Base-by-base conservation (phyloP, 2,888 invertebrate species). In the Polylopha cassiicola region DNA sequence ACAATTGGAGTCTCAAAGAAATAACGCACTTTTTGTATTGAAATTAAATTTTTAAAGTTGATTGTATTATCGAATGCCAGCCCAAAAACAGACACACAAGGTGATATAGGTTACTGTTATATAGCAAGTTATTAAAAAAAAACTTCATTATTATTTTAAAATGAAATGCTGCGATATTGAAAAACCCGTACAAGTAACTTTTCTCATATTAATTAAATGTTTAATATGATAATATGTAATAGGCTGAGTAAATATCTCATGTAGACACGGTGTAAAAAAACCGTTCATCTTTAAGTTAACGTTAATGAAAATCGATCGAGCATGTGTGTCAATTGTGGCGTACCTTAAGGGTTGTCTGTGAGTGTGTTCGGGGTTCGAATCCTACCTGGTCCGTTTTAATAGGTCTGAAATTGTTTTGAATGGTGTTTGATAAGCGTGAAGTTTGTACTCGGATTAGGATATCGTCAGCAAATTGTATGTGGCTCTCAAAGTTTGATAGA, bases 331-430 rank as follows among this genome's bases (percentile, higher is more conserved):
- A 36, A 41, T 41, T 41, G 41, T 41, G 41, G 41, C 41, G 26
- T 24, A 36, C 41, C 41, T 30, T 41, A 36, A 41, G 30, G 41
- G 34, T 30, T 15, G 26, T 18, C 27, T 29, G n/a, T n/a, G n/a
- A n/a, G n/a, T 24, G 22, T 38, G 31, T 31, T 24, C 24, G 48
- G 58, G 57, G 60, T 59, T 30, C 15, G 54, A 58, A 61, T 62
- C 61, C 71, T 73, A 73, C 74, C 72, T 72, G 66, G 64, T 61
- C 64, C 58, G 54, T 68, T 79, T 80, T 80, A 82, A 82, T 82
- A 81, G 68, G 73, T 73, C 69, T 70, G 66, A 84, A 81, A 81
- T 82, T 85, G 81, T 85, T 84, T 81, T 81, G 79, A 80, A 72
- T 61, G 48, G 67, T 70, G 81, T 46, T 70, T 76, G 60, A 66